Evolutionary conservation across 2,888 invertebrate species (phyloP).

Genomic region (Nomada ferruginata): DNA sequence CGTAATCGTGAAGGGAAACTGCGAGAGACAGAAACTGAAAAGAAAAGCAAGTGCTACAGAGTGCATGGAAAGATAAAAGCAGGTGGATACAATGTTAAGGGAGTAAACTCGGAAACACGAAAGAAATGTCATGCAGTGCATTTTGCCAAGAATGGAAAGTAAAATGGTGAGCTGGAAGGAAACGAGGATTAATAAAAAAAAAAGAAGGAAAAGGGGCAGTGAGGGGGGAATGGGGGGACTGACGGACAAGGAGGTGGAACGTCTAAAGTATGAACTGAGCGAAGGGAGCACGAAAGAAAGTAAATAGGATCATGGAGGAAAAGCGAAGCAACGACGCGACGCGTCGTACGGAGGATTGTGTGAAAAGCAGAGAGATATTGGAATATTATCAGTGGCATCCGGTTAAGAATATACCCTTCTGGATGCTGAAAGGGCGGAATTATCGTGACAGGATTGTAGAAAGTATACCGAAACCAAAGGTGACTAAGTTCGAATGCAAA

Average conservation of each 20-base stretch:
- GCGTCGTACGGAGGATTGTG: constrained; percentile 14
- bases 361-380: constrained; percentile 33
- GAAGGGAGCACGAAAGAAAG: constrained; percentile 5
- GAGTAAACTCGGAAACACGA: constrained; percentile 15
- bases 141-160: constrained; percentile 1
- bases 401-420: not conserved
- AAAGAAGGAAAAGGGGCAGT: fast-evolving
- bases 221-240: constrained; percentile 27
- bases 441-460: constrained; percentile 6
- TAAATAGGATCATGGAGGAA: constrained; percentile 35
- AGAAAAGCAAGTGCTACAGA: constrained; percentile 18
- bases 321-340: constrained; percentile 12
- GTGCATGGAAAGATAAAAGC: constrained; percentile 45
- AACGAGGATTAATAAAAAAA: constrained; percentile 46
- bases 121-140: constrained; percentile 3
- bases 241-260: constrained; percentile 47
- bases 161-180: constrained; percentile 19
- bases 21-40: constrained; percentile 4
- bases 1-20: constrained; percentile 3
- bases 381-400: constrained; percentile 37
- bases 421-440: not conserved
- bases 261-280: constrained; percentile 11
- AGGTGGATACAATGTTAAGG: constrained; percentile 35
- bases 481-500: too few species aligned
- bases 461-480: too few species aligned